Conservation (phyloP, 2,797 vertebrate genomes). For the Cuniculus paca region DNA sequence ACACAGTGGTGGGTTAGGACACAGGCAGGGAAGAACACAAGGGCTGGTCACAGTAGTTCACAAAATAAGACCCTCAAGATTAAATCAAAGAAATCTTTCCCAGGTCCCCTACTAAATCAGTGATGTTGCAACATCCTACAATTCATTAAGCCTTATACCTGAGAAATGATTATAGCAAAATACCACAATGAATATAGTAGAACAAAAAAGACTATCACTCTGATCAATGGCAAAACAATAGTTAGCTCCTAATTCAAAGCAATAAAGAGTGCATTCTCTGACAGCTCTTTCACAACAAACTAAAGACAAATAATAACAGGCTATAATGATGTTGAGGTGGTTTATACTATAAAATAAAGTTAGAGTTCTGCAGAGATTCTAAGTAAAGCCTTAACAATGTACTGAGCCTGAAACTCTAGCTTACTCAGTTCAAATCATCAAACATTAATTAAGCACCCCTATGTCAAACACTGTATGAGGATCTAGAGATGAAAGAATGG, state of each 20-base stretch:
- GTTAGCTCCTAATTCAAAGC: slow-evolving; percentile 64
- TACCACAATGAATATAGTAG: neutral
- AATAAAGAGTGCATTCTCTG: slow-evolving; percentile 61
- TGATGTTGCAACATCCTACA: neutral
- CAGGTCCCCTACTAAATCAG: neutral
- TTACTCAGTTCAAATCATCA: neutral
- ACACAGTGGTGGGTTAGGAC: neutral
- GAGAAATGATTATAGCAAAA: neutral
- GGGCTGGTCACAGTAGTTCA: neutral
- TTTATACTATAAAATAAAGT: neutral
- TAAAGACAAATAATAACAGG: slow-evolving; percentile 62
- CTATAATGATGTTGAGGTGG: neutral
- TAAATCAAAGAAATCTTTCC: neutral
- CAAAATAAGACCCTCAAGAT: neutral
- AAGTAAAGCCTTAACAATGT: slow-evolving; percentile 37
- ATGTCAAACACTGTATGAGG: neutral
- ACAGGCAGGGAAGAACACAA: neutral
- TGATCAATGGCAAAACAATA: slow-evolving; percentile 63
- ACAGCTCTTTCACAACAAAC: slow-evolving; percentile 70
- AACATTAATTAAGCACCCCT: neutral
- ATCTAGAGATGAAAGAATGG: slow-evolving; percentile 24
- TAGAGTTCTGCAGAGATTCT: neutral
- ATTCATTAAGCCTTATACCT: neutral
- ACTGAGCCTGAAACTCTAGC: neutral
- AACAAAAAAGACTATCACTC: slow-evolving; percentile 31